Conservation (phyloP, 2,888 invertebrate species). For the Thumatha senex region DNA sequence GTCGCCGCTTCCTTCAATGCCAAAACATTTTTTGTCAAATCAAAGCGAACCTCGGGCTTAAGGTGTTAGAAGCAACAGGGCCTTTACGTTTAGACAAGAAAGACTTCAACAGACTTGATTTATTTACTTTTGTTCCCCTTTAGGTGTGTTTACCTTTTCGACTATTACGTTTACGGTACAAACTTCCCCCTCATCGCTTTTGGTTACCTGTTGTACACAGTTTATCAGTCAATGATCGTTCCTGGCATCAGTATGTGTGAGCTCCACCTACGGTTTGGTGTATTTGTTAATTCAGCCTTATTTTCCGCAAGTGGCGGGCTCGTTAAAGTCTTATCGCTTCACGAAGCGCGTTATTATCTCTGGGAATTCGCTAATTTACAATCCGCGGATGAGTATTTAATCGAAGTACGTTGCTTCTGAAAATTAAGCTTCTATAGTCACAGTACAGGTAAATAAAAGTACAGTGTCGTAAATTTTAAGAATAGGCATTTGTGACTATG, state of each 20-base stretch:
- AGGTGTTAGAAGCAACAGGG: too few species aligned
- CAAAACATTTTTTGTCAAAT: neutral
- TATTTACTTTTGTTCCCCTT: neutral
- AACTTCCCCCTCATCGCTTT: conserved; percentile 4
- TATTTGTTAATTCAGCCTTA: neutral
- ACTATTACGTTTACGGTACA: neutral
- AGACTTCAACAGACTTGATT: neutral
- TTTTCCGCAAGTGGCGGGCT: conserved; percentile 35
- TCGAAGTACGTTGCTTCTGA: conserved; percentile 69
- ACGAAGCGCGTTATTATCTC: conserved; percentile 54
- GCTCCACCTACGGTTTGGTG: neutral
- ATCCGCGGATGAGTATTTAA: conserved; percentile 77
- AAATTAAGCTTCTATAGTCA: conserved; percentile 50
- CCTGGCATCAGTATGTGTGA: conserved; percentile 22
- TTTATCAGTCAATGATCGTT: conserved; percentile 25
- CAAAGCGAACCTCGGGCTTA: too few species aligned
- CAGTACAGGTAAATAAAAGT: conserved; percentile 30
- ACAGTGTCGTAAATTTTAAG: conserved; percentile 2
- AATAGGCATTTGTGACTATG: neutral
- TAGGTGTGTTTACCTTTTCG: neutral
- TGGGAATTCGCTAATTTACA: conserved; percentile 71
- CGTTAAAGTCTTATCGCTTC: conserved; percentile 52
- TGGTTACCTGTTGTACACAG: conserved; percentile 11
- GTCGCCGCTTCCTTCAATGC: too few species aligned
- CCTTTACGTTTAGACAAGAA: too few species aligned